Evolutionary conservation across 2,888 invertebrate species (phyloP).

Genomic region (Volucella inanis): DNA sequence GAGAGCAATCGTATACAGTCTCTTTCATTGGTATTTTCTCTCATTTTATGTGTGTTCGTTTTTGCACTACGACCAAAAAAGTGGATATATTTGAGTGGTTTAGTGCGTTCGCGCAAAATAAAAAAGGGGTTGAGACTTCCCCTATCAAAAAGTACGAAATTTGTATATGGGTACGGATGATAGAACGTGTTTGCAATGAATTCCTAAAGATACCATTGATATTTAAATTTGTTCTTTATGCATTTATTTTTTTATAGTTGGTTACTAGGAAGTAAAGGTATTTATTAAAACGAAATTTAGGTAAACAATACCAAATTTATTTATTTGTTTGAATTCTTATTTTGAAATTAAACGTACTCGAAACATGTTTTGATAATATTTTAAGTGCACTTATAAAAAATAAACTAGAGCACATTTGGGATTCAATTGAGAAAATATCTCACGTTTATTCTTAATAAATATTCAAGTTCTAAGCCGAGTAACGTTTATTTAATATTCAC

Average conservation of each 20-base stretch:
- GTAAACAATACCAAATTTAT: not conserved
- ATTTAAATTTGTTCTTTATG: conserved; percentile 22
- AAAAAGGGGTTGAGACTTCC: conserved; percentile 39
- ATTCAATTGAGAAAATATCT: too few relatives aligned
- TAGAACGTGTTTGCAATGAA: conserved; percentile 69
- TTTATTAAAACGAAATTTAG: not conserved
- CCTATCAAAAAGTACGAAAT: conserved; percentile 10
- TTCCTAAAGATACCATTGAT: conserved; percentile 50
- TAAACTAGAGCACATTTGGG: too few relatives aligned
- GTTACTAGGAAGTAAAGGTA: conserved; percentile 21
- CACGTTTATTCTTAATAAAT: too few relatives aligned
- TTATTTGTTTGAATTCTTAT: too few relatives aligned
- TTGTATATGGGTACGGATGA: not conserved
- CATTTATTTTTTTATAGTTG: not conserved
- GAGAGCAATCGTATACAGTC: conserved; percentile 17
- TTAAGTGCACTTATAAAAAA: too few relatives aligned
- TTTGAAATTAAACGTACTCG: too few relatives aligned
- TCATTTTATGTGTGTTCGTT: conserved; percentile 26
- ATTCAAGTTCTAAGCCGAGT: too few relatives aligned
- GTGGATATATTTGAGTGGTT: not conserved
- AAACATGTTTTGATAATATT: too few relatives aligned
- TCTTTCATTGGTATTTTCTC: conserved; percentile 48
- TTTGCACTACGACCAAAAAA: conserved; percentile 9
- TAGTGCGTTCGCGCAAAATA: conserved; percentile 4
- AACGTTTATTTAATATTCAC: too few relatives aligned